Base-by-base conservation (phyloP, 2,797 vertebrate genomes). In the Scomberomorus guttatus region DNA sequence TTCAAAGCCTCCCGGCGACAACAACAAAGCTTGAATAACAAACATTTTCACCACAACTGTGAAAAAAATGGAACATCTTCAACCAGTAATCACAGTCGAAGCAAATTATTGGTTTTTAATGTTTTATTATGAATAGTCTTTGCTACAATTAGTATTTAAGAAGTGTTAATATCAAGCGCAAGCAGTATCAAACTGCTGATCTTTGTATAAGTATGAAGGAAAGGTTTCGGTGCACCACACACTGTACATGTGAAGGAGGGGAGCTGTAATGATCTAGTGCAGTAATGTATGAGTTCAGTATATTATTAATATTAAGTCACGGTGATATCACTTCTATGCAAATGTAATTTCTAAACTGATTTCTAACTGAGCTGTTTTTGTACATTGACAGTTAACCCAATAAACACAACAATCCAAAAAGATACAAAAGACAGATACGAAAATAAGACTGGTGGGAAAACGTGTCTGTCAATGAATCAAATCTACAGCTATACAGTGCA, bases 131-230 rank as follows among this genome's bases (percentile, higher is more conserved):
- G 77, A 82, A 87, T 71, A 83, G 60, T 77, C 82, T 79, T 79
- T 56, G 65, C 52, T 82, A 83, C 77, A 84, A 58, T 72, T 59
- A 69, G 37, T 81, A 85, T 72, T 77, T 71, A 59, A 73, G 76
- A 83, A 55, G 34, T 76, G 72, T 86, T 75, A 72, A 70, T 71
- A 79, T 75, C 75, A 85, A 81, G 68, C 78, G 83, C 51, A 25
- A 66, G 84, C 91, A 93, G 93, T 94, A 81, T 95, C 93, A 95
- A 95, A 95, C 94, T 90, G 92, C 92, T 80, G 65, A 70, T 84
- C 70, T 76, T 22, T 54, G 62, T 37, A 34, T 63, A 54, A 46
- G 37, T 39, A 52, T 39, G 58, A 55, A 32, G 42, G 64, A 59
- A 37, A 42, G 72, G 25, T 51, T 72, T 71, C 20, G 32, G 62